Conservation (phyloP, 2,797 vertebrate genomes). For the Cyprinodon diabolis region DNA sequence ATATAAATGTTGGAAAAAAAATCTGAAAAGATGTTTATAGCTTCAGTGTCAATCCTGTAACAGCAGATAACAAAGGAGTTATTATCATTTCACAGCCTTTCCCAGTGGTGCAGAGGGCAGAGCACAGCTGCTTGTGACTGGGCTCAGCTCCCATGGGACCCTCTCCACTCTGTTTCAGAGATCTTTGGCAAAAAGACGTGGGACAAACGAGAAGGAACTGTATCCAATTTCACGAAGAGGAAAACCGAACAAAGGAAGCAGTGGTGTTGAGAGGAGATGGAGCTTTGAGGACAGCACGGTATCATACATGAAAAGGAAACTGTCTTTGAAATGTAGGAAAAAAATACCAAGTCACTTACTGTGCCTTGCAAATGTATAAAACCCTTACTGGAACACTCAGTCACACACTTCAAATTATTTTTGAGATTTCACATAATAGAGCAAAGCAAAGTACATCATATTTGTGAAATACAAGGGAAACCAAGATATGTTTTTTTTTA, state of each 20-base stretch:
- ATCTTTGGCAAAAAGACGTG: slow-evolving; percentile 52
- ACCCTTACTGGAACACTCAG: background rate
- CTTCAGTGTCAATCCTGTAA: slow-evolving; percentile 25
- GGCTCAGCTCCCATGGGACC: slow-evolving; percentile 53
- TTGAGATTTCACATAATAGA: background rate
- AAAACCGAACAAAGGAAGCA: slow-evolving; percentile 27
- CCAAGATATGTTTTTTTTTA: background rate
- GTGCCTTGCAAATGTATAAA: background rate
- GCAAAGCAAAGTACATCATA: background rate
- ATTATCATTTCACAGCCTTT: slow-evolving; percentile 49
- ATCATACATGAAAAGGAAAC: slow-evolving; percentile 18
- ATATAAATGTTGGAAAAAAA: background rate
- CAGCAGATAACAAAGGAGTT: slow-evolving; percentile 23
- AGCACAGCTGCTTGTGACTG: slow-evolving; percentile 56
- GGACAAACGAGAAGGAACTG: slow-evolving; percentile 64
- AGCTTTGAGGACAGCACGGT: slow-evolving; percentile 19
- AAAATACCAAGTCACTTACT: background rate
- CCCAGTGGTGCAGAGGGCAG: slow-evolving; percentile 46
- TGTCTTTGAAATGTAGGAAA: slow-evolving; percentile 3
- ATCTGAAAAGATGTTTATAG: background rate
- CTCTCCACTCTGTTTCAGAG: slow-evolving; percentile 48
- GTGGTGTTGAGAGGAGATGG: slow-evolving; percentile 25
- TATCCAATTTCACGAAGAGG: slow-evolving; percentile 53
- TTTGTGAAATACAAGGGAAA: background rate
- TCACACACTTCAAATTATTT: background rate